Evolutionary conservation across 2,113 vertebrate genomes (phyloP).

Genomic region (Bombycilla garrulus): DNA sequence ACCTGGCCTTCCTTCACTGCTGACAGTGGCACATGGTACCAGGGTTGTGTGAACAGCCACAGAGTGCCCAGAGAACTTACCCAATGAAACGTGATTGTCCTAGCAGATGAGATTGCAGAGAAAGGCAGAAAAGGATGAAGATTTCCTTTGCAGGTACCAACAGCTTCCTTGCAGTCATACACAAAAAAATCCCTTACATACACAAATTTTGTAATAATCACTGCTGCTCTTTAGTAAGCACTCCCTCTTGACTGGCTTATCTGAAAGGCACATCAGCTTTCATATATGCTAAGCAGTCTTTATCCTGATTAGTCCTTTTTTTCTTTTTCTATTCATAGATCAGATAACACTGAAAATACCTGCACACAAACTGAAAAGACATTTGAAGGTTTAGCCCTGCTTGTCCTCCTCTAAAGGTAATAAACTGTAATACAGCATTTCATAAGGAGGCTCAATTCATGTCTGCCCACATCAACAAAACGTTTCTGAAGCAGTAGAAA

Average conservation of each 20-base stretch:
- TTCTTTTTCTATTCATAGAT: conserved; percentile 22
- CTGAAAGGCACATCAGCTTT: conserved; percentile 52
- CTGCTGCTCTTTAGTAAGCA: neutral
- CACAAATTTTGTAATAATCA: neutral
- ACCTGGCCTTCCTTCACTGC: neutral
- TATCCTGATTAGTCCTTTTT: conserved; percentile 20
- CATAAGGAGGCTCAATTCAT: neutral
- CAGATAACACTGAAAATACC: conserved; percentile 45
- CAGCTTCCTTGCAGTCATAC: neutral
- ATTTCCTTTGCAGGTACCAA: neutral
- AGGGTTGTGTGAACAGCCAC: neutral
- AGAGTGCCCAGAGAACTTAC: neutral
- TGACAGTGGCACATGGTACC: rapidly evolving
- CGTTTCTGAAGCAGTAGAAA: neutral
- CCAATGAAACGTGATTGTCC: rapidly evolving
- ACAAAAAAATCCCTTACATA: neutral
- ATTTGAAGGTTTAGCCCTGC: conserved; percentile 27
- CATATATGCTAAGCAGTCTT: conserved; percentile 54
- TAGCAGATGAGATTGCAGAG: neutral
- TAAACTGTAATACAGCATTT: neutral
- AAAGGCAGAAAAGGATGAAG: neutral
- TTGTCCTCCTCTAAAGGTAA: neutral
- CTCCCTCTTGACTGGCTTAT: conserved; percentile 18
- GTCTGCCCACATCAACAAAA: neutral
- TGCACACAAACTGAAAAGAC: neutral